Base-by-base conservation (phyloP, 2,113 vertebrate species). In the Proterorhinus semilunaris region DNA sequence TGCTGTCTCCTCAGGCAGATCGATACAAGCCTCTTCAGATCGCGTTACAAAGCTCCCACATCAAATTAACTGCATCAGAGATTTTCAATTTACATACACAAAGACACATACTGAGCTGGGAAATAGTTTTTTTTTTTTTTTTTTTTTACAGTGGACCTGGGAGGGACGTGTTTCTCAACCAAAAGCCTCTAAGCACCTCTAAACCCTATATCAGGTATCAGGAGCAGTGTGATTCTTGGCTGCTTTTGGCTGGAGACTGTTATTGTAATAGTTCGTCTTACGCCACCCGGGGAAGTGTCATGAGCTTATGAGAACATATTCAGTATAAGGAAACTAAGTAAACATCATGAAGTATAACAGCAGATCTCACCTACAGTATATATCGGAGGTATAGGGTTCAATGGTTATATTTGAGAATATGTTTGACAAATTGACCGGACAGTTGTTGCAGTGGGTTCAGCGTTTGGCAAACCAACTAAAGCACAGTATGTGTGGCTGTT, bases 1-100 rank as follows among this genome's bases (percentile, higher is more conserved):
- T 81, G 87, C 83, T 86, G 83, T 63, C 57, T 65, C 13, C 72
- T 16, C 65, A 65, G 73, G 86, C 86, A 85, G 85, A 89, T 89
- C 83, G 63, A 87, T 89, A 87, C 12, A 51, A 15, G 36, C 15
- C 58, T 45, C 58, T 45, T 15, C 55, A 15, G 46, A 75, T 42
- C 36, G 68, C 69, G 70, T 76, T 65, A 51, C 63, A 57, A 55
- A 74, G 58, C 42, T 53, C 73, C 58, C 58, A 45, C 36, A 61
- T 9, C 36, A 61, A 43, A 59, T 12, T 36, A 59, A 13, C 36
- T 51, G 11, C 49, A 13, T 51, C 58, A 61, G 13, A 8, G 7
- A 61, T 61, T 61, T 45, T n/a, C 58, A 45, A 44, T 42, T 45
- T 45, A 61, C 58, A 61, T 45, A 16, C 58, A 45, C 55, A 42